A percentile compares a stretch with the other conserved stretches of the same genome.
Conservation (phyloP, 2,113 vertebrate species). For the Tauraco erythrolophus region DNA sequence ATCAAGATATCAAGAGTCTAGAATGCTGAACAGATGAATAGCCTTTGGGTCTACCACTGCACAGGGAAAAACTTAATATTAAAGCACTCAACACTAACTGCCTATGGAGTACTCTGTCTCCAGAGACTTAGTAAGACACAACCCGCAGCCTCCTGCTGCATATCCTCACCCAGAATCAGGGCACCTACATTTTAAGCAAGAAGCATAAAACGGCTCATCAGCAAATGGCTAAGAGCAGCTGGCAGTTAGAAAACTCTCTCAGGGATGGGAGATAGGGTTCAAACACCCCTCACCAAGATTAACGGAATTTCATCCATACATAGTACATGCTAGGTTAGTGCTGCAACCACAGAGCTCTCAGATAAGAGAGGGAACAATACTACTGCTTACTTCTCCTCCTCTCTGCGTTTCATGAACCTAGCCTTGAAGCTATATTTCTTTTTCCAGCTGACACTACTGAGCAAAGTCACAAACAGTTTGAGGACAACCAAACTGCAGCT, state of each 20-base stretch:
- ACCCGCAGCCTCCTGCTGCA: neutral
- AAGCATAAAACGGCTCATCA: neutral
- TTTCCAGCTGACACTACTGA: neutral
- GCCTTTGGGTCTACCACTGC: neutral
- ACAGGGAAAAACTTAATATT: neutral
- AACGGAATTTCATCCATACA: neutral
- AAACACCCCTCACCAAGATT: neutral
- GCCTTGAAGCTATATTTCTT: neutral
- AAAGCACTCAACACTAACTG: neutral
- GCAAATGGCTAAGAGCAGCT: neutral
- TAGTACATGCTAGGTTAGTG: neutral
- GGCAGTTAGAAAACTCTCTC: neutral
- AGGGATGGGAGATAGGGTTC: neutral
- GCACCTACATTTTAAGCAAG: neutral
- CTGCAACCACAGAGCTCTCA: accelerated
- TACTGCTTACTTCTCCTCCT: neutral
- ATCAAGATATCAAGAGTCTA: neutral
- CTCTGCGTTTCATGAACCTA: neutral
- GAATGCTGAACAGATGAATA: neutral
- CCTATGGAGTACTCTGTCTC: neutral
- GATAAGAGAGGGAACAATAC: neutral
- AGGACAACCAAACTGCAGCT: neutral
- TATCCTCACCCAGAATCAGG: neutral
- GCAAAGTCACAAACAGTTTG: neutral
- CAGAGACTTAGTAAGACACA: neutral